phyloP scores from a whole-genome alignment of 2,113 vertebrate species.

The Orthonyx spaldingii region DNA sequence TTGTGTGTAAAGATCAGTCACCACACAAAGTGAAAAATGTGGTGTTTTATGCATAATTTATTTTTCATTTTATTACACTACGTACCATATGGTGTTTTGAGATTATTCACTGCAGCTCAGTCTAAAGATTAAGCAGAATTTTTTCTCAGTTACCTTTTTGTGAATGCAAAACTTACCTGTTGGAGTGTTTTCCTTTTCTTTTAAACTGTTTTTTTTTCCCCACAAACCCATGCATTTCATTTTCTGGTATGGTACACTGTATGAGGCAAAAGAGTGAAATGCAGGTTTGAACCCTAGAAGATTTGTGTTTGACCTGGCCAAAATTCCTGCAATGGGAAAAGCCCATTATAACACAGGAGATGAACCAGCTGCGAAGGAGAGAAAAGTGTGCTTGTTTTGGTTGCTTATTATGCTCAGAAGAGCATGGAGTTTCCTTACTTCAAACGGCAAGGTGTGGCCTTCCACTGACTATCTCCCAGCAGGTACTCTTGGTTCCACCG shows the following conservation, averaged over 20 bases:
- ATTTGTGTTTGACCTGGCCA: neutral
- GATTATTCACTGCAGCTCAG: neutral
- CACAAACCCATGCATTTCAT: neutral
- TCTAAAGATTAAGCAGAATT: neutral
- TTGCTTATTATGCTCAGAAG: neutral
- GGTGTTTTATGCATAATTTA: neutral
- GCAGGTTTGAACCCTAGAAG: neutral
- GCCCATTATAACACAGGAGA: neutral
- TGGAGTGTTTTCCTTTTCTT: neutral
- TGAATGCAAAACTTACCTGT: neutral
- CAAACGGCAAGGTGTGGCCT: neutral
- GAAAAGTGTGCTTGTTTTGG: neutral
- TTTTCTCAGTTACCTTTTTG: neutral
- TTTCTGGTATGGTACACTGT: neutral
- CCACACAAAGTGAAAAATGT: neutral
- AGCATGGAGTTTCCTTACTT: neutral
- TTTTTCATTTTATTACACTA: neutral
- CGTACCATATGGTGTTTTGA: neutral
- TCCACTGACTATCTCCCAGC: neutral
- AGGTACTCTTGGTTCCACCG: neutral
- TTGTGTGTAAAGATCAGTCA: neutral
- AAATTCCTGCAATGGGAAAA: neutral
- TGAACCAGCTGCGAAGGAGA: neutral
- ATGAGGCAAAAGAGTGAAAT: neutral
- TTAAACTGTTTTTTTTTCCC: neutral